Evolutionary conservation across 2,797 vertebrate genomes (phyloP).

Genomic region (Fundulus diaphanus): DNA sequence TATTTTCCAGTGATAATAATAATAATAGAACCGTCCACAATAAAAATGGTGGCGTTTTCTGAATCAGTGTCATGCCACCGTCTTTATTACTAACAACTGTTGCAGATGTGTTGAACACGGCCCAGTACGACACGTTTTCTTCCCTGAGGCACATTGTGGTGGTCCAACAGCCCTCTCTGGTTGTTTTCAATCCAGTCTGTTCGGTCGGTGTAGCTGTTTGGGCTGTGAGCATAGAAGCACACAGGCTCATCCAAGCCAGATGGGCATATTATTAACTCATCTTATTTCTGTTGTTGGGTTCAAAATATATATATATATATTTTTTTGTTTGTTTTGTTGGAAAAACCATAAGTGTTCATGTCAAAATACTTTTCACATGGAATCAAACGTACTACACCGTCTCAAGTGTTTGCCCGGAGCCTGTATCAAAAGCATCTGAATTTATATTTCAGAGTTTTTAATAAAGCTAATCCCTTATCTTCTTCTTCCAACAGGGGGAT

Average conservation of each 20-base stretch:
- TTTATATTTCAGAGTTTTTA: conserved; percentile 10
- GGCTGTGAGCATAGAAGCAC: conserved; percentile 1
- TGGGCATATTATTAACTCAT: conserved; percentile 18
- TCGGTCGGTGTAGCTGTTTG: conserved; percentile 39
- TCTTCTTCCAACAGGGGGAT: conserved; percentile 82
- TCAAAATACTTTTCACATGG: conserved; percentile 31
- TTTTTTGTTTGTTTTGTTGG: no score
- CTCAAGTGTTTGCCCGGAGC: background rate
- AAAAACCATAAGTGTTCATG: conserved; percentile 17
- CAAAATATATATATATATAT: background rate
- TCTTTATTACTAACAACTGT: background rate
- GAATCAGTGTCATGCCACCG: background rate
- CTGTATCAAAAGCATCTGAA: conserved; percentile 9
- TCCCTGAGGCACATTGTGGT: conserved; percentile 26
- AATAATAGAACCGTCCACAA: no score
- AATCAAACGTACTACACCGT: conserved; percentile 28
- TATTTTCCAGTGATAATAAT: background rate
- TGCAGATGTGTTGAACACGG: conserved; percentile 7
- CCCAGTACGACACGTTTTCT: background rate
- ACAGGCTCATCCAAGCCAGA: conserved; percentile 10
- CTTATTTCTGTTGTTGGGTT: conserved; percentile 20
- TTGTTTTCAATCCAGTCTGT: conserved; percentile 22
- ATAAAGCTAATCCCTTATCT: conserved; percentile 25
- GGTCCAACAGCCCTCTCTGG: conserved; percentile 29
- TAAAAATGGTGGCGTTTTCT: background rate